phyloP scores from a whole-genome alignment of 2,113 vertebrate species.

The Indri indri region DNA sequence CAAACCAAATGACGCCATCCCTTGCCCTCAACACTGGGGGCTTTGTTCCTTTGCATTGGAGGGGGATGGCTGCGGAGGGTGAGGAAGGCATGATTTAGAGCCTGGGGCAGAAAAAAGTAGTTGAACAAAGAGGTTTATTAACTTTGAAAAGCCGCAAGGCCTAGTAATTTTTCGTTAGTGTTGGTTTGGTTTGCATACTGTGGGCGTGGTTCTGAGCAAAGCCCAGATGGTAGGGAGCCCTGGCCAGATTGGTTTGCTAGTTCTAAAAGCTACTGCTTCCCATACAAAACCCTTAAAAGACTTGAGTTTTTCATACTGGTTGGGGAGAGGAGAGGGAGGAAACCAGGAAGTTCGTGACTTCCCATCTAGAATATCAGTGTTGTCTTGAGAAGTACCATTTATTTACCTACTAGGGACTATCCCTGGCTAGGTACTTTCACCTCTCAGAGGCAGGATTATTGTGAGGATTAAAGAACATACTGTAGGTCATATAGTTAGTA shows the following conservation, averaged over 20 bases:
- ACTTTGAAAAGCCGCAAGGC: slow-evolving; percentile 47
- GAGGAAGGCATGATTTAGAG: slow-evolving; percentile 48
- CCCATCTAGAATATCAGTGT: not conserved
- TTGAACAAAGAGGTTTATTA: slow-evolving; percentile 64
- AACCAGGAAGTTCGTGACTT: slow-evolving; percentile 19
- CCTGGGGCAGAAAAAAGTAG: slow-evolving; percentile 39
- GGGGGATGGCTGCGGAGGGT: not conserved
- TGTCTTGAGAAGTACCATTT: slow-evolving; percentile 39
- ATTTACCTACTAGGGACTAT: not conserved
- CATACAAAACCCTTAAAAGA: not conserved
- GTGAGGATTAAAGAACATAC: not conserved
- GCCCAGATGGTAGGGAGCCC: not conserved
- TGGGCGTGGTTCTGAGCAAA: slow-evolving; percentile 28
- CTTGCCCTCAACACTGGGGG: not conserved
- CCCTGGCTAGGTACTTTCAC: not conserved
- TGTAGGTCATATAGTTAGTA: not conserved
- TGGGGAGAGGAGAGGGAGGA: not conserved
- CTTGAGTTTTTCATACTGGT: slow-evolving; percentile 10
- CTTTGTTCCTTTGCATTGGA: slow-evolving; percentile 40
- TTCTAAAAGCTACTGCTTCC: slow-evolving; percentile 37
- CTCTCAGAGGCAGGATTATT: too few species aligned
- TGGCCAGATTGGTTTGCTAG: not conserved
- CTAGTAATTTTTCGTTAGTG: slow-evolving; percentile 48
- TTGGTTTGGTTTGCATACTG: slow-evolving; percentile 50
- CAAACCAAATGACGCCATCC: not conserved